A percentile compares a stretch with the other conserved stretches of the same genome.
phyloP scores from a whole-genome alignment of 1,140 invertebrate genomes.

The Anthonomus grandis region DNA sequence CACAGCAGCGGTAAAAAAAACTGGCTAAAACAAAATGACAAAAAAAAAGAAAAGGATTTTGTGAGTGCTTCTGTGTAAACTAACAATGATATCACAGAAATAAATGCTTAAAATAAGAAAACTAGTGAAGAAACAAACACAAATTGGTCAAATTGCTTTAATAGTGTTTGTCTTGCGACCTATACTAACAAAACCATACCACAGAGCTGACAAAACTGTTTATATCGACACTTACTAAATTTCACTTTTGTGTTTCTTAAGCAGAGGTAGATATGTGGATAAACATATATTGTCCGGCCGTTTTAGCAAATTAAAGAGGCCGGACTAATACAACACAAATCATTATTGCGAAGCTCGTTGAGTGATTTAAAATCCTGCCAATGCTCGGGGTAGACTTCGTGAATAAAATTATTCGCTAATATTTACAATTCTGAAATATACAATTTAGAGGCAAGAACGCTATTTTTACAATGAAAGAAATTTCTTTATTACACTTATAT shows the following conservation, averaged over 20 bases:
- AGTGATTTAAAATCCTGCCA: slow-evolving; percentile 1
- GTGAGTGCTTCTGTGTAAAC: slow-evolving; percentile 35
- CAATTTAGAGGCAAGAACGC: too few relatives aligned
- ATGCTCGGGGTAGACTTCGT: background rate
- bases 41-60: slow-evolving; percentile 10
- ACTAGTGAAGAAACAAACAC: slow-evolving; percentile 28
- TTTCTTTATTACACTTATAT: too few relatives aligned
- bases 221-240: slow-evolving; percentile 13
- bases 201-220: background rate
- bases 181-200: background rate
- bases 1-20: slow-evolving; percentile 14
- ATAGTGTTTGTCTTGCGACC: slow-evolving; percentile 10
- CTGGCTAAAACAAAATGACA: slow-evolving; percentile 3
- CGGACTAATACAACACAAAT: too few relatives aligned
- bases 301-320: background rate
- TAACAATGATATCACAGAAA: slow-evolving; percentile 43
- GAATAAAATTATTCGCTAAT: slow-evolving; percentile 2
- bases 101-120: slow-evolving; percentile 38
- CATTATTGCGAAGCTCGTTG: slow-evolving; percentile 21
- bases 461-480: too few relatives aligned
- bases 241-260: slow-evolving; percentile 18
- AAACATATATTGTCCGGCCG: too few relatives aligned
- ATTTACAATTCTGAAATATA: slow-evolving; percentile 14
- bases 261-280: slow-evolving; percentile 29
- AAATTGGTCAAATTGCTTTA: slow-evolving; percentile 28